phyloP scores from a whole-genome alignment of 2,113 vertebrate genomes.

The Petaurus breviceps region DNA sequence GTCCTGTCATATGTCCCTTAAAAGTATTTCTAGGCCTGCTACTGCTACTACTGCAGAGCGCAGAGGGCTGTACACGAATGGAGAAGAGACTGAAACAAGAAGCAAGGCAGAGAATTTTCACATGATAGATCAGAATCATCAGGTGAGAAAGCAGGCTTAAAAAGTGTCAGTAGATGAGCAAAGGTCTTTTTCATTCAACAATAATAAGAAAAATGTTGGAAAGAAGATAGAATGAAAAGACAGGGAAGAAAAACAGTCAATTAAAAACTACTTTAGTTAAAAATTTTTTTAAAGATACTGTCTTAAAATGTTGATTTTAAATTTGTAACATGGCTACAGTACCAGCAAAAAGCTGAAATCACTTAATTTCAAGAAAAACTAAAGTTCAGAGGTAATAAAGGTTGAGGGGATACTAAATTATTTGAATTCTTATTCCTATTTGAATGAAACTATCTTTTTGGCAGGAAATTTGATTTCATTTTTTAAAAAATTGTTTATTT shows the following conservation, averaged over 20 bases:
- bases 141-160: slow-evolving; percentile 44
- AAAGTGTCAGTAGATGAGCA: slow-evolving; percentile 39
- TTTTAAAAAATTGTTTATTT: background rate
- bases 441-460: background rate
- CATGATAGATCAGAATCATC: background rate
- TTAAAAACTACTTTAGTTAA: slow-evolving; percentile 6
- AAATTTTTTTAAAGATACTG: background rate
- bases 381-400: background rate
- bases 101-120: slow-evolving; percentile 50
- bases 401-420: background rate
- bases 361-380: background rate
- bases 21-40: background rate
- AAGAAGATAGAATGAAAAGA: slow-evolving; percentile 13
- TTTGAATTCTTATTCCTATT: background rate
- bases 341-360: background rate
- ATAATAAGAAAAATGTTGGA: background rate
- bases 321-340: background rate
- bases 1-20: background rate
- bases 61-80: background rate
- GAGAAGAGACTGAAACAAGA: background rate
- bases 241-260: background rate
- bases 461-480: background rate
- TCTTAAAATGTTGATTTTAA: slow-evolving; percentile 23
- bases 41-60: background rate
- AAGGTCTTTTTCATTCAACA: slow-evolving; percentile 35